Conservation (phyloP, 2,113 vertebrate species). For the Eidolon helvum region DNA sequence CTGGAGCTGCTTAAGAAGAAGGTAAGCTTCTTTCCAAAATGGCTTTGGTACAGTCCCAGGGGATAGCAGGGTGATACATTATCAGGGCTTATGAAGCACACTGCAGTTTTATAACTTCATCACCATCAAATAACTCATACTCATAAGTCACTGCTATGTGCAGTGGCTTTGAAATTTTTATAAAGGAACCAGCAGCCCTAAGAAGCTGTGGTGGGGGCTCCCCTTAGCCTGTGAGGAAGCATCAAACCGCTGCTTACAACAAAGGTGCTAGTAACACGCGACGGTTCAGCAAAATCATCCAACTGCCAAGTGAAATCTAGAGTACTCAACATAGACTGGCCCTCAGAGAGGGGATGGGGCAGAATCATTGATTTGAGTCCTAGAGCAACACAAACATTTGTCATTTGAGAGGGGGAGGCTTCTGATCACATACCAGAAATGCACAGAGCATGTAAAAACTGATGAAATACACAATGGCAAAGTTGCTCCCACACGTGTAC, state of each 20-base stretch:
- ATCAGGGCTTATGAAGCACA: background rate
- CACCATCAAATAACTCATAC: background rate
- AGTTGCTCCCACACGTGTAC: slow-evolving; percentile 95
- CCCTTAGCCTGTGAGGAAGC: background rate
- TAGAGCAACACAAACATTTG: background rate
- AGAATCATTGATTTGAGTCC: accelerated
- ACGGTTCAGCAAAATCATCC: background rate
- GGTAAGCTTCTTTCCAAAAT: background rate
- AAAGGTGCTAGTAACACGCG: background rate
- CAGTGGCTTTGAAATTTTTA: background rate
- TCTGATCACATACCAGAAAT: slow-evolving; percentile 89
- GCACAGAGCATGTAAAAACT: slow-evolving; percentile 99
- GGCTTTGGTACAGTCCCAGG: background rate
- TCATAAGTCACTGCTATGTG: background rate
- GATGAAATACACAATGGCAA: slow-evolving; percentile 98
- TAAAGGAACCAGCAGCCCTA: background rate
- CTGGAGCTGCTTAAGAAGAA: background rate
- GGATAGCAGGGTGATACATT: too few relatives aligned
- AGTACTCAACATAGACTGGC: background rate
- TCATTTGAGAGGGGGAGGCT: accelerated
- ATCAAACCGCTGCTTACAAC: background rate
- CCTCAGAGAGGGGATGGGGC: accelerated
- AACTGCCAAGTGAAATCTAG: accelerated
- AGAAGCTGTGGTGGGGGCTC: background rate
- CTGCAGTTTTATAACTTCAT: background rate